Evolutionary conservation across 2,113 vertebrate species (phyloP).

Genomic region (Tenebrosternarchus preto): DNA sequence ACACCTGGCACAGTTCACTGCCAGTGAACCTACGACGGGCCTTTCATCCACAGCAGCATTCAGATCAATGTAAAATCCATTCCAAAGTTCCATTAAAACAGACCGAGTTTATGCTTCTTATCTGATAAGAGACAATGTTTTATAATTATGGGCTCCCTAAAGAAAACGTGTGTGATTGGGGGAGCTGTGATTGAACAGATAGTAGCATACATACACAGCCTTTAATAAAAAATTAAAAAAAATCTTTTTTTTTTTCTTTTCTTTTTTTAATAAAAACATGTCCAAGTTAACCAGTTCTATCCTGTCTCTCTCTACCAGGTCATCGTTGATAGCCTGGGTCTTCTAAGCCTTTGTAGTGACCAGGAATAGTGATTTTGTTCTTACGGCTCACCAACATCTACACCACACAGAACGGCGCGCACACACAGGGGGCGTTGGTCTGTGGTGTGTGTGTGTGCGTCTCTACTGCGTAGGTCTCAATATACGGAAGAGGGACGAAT

Average conservation of each 20-base stretch:
- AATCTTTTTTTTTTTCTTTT: too few species aligned
- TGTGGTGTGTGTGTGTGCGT: neutral
- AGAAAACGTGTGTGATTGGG: neutral
- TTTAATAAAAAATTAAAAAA: neutral
- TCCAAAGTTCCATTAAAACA: neutral
- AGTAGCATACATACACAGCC: neutral
- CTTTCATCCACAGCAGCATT: slow-evolving; percentile 17
- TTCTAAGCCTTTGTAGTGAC: neutral
- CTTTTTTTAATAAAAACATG: neutral
- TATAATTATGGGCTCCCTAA: slow-evolving; percentile 29
- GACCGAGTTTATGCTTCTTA: slow-evolving; percentile 9
- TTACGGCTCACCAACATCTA: slow-evolving; percentile 21
- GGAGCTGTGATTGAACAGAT: neutral
- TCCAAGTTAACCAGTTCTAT: neutral
- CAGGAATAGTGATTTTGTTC: slow-evolving; percentile 5
- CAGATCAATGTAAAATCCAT: neutral
- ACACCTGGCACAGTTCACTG: slow-evolving; percentile 44
- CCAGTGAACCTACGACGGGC: slow-evolving; percentile 46
- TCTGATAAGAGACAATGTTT: slow-evolving; percentile 14
- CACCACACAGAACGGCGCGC: neutral
- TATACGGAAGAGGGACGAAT: too few species aligned
- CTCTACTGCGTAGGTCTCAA: too few species aligned
- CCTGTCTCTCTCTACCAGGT: neutral
- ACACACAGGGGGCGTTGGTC: slow-evolving; percentile 25
- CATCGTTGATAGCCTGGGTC: slow-evolving; percentile 1